Conservation (phyloP, 2,113 vertebrate genomes). For the Dipodomys stephensi region DNA sequence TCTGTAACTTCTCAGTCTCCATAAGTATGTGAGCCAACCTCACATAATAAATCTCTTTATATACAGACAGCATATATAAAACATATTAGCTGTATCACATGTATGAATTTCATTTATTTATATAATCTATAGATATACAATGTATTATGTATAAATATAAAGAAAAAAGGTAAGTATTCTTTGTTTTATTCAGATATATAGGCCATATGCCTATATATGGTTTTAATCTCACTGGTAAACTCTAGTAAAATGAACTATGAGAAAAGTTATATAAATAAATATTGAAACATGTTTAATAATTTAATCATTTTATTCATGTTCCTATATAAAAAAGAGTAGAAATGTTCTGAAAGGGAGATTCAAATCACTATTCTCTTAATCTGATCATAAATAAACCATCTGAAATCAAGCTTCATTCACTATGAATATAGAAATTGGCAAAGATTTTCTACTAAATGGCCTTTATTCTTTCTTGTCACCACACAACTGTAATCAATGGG, state of each 20-base stretch:
- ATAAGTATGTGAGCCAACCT: not conserved
- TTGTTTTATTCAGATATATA: not conserved
- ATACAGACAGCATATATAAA: not conserved
- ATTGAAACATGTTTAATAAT: not conserved
- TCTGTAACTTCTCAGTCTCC: not conserved
- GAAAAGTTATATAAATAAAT: not conserved
- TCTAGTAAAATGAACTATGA: not conserved
- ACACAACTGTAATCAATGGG: not conserved
- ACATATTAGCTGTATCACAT: not conserved
- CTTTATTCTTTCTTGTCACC: constrained; percentile 61
- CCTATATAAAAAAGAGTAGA: constrained; percentile 6
- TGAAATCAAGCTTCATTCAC: constrained; percentile 34
- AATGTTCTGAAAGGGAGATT: not conserved
- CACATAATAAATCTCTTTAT: not conserved
- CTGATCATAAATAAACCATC: constrained; percentile 55
- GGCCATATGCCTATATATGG: not conserved
- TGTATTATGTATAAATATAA: not conserved
- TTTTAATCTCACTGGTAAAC: not conserved
- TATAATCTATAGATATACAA: not conserved
- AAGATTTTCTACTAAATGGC: constrained; percentile 58
- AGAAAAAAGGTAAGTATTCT: not conserved
- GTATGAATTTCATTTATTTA: not conserved
- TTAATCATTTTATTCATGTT: not conserved
- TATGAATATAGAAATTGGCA: not conserved
- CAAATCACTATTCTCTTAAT: constrained; percentile 44